Base-by-base conservation (phyloP, 1,140 invertebrate species). In the Eueides isabella region DNA sequence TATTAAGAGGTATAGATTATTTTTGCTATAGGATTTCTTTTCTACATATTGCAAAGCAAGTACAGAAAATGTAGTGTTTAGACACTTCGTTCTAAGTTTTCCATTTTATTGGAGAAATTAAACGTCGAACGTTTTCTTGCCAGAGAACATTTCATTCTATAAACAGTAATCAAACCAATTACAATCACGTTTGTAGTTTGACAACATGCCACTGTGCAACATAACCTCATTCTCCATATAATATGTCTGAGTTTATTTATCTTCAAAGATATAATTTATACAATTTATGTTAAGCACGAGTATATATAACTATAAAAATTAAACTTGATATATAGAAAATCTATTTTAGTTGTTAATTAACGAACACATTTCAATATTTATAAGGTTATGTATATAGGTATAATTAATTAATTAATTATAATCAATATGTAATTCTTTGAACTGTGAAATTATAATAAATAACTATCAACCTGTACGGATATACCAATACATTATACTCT, bases 321-420 rank as follows among this genome's bases (percentile, higher is more conserved):
- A 55, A 55, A 55, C 48, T 26, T 55, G 11, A 55, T 55, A 55
- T 55, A 55, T 26, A 55, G 19, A 55, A 55, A 23, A 19, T 55
- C 48, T 55, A 55, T n/a, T 55, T 55, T 55, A 55, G 9, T 55
- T 26, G 48, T 23, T 55, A 55, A 55, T 55, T 55, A 55, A 55
- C 48, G 48, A 55, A 9, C 19, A 23, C 19, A 55, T 55, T 23
- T 55, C 11, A 55, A 55, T 55, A 55, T 55, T 55, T 55, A 55
- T 55, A 55, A 55, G 48, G 23, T 26, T 55, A 55, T 55, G 19
- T 55, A 55, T 23, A 16, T 55, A 26, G 9, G 11, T 55, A 12
- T 26, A 55, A 55, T 55, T 55, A 55, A 55, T 55, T 55, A 55
- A 55, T 55, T 55, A 12, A 55, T 55, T 55, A 55, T 55, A 26